Evolutionary conservation across 2,113 vertebrate species (phyloP).

Genomic region (Chloropsis hardwickii): DNA sequence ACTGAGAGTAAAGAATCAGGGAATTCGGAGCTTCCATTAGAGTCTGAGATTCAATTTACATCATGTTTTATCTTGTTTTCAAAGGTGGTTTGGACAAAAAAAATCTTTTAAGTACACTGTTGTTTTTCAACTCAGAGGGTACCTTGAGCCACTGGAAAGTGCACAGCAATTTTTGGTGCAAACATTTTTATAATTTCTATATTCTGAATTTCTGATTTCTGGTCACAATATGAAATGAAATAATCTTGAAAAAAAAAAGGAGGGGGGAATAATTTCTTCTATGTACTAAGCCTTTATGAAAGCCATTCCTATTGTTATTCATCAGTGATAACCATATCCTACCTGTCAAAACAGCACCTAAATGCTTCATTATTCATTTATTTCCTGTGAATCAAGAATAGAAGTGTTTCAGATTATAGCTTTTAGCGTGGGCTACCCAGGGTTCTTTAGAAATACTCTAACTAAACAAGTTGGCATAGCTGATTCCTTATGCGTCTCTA

Average conservation of each 20-base stretch:
- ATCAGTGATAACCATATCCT: background rate
- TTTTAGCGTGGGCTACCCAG: background rate
- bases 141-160: background rate
- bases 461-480: background rate
- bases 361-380: background rate
- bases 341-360: background rate
- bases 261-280: rapidly evolving
- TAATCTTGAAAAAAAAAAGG: background rate
- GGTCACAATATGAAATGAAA: background rate
- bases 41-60: background rate
- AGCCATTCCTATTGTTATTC: rapidly evolving
- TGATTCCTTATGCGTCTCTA: background rate
- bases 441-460: background rate
- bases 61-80: background rate
- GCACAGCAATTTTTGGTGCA: background rate
- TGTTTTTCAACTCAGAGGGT: background rate
- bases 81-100: background rate
- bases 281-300: background rate
- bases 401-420: background rate
- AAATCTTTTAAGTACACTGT: background rate
- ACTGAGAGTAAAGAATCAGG: background rate
- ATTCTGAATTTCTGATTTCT: background rate
- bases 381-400: background rate
- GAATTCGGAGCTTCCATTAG: background rate
- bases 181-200: background rate